These are phyloP conservation scores for Cyphomyrus plagiostoma DNA, from an alignment of 2,113 vertebrate genomes.

Conservation along the genomic window DNA sequence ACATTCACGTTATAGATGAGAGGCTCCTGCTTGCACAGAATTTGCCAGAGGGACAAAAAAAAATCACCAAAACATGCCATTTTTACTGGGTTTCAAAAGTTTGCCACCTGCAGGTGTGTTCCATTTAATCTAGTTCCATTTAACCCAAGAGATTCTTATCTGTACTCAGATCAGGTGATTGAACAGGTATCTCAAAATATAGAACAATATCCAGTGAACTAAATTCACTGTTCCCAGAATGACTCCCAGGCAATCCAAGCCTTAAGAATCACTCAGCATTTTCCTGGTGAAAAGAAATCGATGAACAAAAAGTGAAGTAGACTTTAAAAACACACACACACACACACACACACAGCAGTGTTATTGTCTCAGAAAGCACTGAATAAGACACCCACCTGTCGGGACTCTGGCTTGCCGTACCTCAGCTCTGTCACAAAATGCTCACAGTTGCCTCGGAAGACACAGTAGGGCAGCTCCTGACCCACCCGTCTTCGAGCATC, in stretches of 20 bases:
- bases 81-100: background rate
- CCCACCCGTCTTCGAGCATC: constrained; percentile 46
- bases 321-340: background rate
- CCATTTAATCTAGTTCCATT: background rate
- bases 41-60: background rate
- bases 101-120: background rate
- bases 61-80: background rate
- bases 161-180: background rate
- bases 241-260: background rate
- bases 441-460: constrained; percentile 62
- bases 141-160: background rate
- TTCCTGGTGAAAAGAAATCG: background rate
- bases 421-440: constrained; percentile 68
- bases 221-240: background rate
- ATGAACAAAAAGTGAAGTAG: background rate
- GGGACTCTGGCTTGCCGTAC: constrained; percentile 61
- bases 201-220: background rate
- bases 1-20: background rate
- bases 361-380: background rate
- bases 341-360: background rate
- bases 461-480: constrained; percentile 40
- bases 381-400: constrained; percentile 4
- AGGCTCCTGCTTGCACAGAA: background rate
- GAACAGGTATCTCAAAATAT: background rate
- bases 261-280: background rate